Evolutionary conservation across 2,113 vertebrate species (phyloP).

Genomic region (zebrafish (Danio rerio)): DNA sequence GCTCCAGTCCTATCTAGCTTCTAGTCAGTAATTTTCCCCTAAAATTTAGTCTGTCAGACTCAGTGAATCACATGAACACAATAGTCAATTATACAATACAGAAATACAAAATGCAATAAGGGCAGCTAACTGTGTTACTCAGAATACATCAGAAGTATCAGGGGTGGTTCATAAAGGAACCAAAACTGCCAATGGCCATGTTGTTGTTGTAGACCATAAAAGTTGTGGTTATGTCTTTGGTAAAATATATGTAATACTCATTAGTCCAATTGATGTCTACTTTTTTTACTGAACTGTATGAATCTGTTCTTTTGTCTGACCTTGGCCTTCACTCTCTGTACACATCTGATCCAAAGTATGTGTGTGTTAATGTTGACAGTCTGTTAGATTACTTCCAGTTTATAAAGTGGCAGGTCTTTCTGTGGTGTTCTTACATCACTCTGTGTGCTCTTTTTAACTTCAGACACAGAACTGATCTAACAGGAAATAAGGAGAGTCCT

Average conservation of each 20-base stretch:
- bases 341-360: not conserved
- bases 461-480: not conserved
- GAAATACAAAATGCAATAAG: not conserved
- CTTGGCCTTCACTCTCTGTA: constrained; percentile 6
- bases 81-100: not conserved
- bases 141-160: not conserved
- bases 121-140: not conserved
- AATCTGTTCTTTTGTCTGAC: not conserved
- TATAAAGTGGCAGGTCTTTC: not conserved
- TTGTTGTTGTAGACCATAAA: constrained; percentile 8
- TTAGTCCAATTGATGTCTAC: not conserved
- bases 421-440: constrained; percentile 1
- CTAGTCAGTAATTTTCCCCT: not conserved
- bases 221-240: not conserved
- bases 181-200: not conserved
- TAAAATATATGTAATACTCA: not conserved
- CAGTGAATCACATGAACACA: not conserved
- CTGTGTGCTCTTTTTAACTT: not conserved
- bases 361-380: not conserved
- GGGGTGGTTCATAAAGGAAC: constrained; percentile 5
- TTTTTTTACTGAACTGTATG: not conserved
- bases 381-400: not conserved
- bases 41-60: not conserved
- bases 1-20: not conserved
- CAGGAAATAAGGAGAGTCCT: not conserved